Evolutionary conservation across 2,888 invertebrate genomes (phyloP).

Genomic region (Carcina quercana): DNA sequence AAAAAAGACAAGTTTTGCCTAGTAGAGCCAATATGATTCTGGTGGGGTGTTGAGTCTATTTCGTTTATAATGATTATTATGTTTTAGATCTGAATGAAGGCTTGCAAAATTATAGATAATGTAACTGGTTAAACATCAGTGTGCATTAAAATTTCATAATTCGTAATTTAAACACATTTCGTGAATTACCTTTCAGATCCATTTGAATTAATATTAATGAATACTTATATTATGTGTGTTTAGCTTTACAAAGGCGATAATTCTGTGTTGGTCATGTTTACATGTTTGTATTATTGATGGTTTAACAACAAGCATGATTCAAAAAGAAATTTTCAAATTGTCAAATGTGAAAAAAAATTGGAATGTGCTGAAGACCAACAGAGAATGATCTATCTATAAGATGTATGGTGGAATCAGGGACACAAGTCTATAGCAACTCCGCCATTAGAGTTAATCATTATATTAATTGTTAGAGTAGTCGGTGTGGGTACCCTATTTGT

Average conservation of each 20-base stretch:
- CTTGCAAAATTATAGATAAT: conserved; percentile 39
- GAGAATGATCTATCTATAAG: conserved; percentile 39
- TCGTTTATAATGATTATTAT: conserved; percentile 37
- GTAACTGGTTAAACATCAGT: neutral
- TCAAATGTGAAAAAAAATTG: neutral
- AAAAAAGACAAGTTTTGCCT: too few species aligned
- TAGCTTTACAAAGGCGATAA: conserved; percentile 32
- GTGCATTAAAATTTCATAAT: conserved; percentile 6
- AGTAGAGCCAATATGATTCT: too few species aligned
- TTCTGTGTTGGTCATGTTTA: conserved; percentile 41
- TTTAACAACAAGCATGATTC: too few species aligned
- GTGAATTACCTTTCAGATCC: conserved; percentile 64
- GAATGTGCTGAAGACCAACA: conserved; percentile 29
- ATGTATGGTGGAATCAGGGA: conserved; percentile 38
- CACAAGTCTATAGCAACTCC: conserved; percentile 34
- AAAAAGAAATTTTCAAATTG: too few species aligned
- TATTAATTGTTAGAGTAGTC: conserved; percentile 73
- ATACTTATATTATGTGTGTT: conserved; percentile 47
- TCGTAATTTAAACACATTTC: conserved; percentile 30
- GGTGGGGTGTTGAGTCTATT: conserved; percentile 29
- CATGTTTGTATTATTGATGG: conserved; percentile 6
- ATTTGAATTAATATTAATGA: conserved; percentile 41
- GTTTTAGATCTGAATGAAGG: conserved; percentile 61
- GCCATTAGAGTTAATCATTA: conserved; percentile 65
- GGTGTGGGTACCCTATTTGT: conserved; percentile 69